Conservation (phyloP, 1,140 invertebrate genomes). For the Belonocnema kinseyi region DNA sequence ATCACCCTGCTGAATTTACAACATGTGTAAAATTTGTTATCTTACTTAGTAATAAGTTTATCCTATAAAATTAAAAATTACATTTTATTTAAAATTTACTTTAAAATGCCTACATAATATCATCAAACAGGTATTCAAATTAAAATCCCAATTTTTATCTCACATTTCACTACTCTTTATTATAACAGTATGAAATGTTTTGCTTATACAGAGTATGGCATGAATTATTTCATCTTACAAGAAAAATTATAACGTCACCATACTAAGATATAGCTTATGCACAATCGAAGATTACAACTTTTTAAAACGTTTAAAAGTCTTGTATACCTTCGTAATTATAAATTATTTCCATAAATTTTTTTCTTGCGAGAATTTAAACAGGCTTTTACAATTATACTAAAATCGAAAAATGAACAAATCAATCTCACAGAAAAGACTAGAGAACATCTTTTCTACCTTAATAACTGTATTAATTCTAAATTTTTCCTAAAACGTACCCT, state of each 20-base stretch:
- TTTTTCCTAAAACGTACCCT: too few species aligned
- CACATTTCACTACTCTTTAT: constrained; percentile 29
- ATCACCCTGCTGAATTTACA: too few species aligned
- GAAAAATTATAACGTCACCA: constrained; percentile 4
- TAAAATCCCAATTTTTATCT: constrained; percentile 34
- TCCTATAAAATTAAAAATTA: constrained; percentile 34
- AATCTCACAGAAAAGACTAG: too few species aligned
- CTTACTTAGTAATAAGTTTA: too few species aligned
- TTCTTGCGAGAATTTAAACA: neutral
- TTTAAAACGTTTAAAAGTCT: neutral
- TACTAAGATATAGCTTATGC: constrained; percentile 5
- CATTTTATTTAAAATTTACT: constrained; percentile 6
- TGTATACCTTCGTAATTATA: constrained; percentile 1
- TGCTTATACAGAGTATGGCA: constrained; percentile 26
- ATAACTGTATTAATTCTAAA: neutral
- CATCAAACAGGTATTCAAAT: neutral
- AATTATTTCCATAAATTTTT: neutral
- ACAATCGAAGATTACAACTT: neutral
- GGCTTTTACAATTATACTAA: too few species aligned
- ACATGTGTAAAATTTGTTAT: too few species aligned
- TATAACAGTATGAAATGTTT: constrained; percentile 38
- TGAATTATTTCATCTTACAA: constrained; percentile 11
- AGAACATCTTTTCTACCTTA: too few species aligned
- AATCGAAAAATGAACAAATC: too few species aligned
- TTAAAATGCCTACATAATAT: too few species aligned